A percentile compares a stretch with the other conserved stretches of the same genome.
Evolutionary conservation across 2,797 vertebrate genomes (phyloP).

Genomic region (Otus scops): DNA sequence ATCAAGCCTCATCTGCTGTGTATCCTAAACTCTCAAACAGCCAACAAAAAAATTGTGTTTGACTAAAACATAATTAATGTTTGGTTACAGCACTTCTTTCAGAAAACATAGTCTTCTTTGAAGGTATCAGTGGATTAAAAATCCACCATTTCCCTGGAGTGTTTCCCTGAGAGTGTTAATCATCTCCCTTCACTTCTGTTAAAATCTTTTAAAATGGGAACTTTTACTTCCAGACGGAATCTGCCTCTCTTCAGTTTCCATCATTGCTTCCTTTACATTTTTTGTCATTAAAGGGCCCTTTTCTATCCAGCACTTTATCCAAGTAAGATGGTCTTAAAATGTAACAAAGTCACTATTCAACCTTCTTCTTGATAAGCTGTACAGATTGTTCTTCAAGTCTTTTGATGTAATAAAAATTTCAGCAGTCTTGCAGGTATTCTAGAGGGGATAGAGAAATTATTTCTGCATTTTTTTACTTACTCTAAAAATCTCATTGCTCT

Average conservation of each 20-base stretch:
- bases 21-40: not conserved
- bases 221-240: not conserved
- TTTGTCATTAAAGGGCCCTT: not conserved
- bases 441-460: not conserved
- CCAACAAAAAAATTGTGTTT: not conserved
- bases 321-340: not conserved
- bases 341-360: not conserved
- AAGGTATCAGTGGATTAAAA: not conserved
- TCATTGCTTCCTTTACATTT: not conserved
- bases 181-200: not conserved
- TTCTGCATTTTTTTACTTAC: not conserved
- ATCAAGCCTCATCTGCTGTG: not conserved
- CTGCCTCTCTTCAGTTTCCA: not conserved
- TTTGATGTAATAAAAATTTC: not conserved
- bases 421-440: not conserved
- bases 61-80: not conserved
- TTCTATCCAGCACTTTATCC: not conserved
- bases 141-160: not conserved
- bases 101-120: not conserved
- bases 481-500: not conserved
- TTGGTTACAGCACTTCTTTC: not conserved
- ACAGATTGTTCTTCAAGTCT: not conserved
- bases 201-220: not conserved
- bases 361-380: not conserved
- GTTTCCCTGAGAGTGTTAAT: not conserved